Percentiles rank a stretch among this genome's conserved stretches.
phyloP scores from a whole-genome alignment of 2,113 vertebrate species.

The Heterochromis multidens region DNA sequence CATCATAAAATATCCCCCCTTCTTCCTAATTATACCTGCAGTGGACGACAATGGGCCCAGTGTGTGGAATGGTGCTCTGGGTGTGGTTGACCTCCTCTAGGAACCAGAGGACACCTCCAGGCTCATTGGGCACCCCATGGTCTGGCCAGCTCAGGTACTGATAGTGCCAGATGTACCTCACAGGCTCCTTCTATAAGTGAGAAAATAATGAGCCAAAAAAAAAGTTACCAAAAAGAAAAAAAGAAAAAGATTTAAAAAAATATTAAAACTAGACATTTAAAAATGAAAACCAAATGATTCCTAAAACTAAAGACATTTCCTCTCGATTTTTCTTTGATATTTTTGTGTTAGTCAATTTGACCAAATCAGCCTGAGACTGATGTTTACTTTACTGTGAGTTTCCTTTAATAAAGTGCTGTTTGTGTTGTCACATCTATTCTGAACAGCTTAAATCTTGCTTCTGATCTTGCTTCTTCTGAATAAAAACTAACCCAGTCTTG shows the following conservation, averaged over 20 bases:
- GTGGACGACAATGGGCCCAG: constrained; percentile 83
- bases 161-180: constrained; percentile 82
- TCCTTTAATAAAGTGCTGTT: background rate
- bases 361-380: background rate
- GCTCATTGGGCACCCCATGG: constrained; percentile 86
- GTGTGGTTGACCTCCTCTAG: constrained; percentile 83
- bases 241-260: background rate
- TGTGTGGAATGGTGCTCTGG: constrained; percentile 75
- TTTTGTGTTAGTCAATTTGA: too few species aligned
- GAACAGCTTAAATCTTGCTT: background rate
- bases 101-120: constrained; percentile 83
- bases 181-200: constrained; percentile 71
- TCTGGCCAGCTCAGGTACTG: constrained; percentile 91
- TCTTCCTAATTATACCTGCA: constrained; percentile 75
- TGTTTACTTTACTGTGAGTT: too few species aligned
- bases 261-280: background rate
- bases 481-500: background rate
- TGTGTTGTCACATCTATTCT: background rate
- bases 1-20: background rate
- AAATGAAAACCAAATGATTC: background rate
- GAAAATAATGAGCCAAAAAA: background rate
- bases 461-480: background rate
- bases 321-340: background rate
- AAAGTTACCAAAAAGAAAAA: background rate
- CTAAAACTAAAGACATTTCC: background rate